phyloP scores from a whole-genome alignment of 2,797 vertebrate species.

The Pseudochirops corinnae region DNA sequence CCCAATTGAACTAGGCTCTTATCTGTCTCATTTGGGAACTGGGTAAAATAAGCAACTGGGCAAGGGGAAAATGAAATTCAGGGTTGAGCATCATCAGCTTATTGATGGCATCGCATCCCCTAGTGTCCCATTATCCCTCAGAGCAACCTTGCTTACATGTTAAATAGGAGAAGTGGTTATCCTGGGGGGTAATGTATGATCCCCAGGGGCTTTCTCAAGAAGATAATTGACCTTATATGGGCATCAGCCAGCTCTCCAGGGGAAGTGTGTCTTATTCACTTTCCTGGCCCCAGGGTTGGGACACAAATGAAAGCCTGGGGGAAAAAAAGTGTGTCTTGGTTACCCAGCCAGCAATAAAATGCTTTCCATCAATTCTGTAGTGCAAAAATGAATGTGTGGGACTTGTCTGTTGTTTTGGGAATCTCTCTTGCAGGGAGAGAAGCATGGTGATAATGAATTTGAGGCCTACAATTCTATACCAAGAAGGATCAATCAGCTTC shows the following conservation, averaged over 20 bases:
- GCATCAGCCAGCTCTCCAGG: background rate
- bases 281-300: background rate
- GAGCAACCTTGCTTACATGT: background rate
- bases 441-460: conserved; percentile 12
- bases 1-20: background rate
- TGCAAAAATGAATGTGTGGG: background rate
- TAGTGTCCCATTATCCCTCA: background rate
- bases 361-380: background rate
- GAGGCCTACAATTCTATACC: background rate
- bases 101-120: background rate
- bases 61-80: conserved; percentile 10
- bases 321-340: background rate
- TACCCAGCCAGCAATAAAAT: background rate
- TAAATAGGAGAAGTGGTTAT: conserved; percentile 4
- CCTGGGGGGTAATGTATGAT: background rate
- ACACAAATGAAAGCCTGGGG: background rate
- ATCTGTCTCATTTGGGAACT: conserved; percentile 34
- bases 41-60: background rate
- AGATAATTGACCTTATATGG: conserved; percentile 1
- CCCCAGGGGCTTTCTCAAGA: conserved; percentile 12
- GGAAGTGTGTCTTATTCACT: background rate
- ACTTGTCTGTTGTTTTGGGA: background rate
- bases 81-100: background rate
- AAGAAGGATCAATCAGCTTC: background rate
- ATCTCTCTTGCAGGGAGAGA: background rate